Conservation (phyloP, 2,797 vertebrate species). For the Rhinichthys osculus region DNA sequence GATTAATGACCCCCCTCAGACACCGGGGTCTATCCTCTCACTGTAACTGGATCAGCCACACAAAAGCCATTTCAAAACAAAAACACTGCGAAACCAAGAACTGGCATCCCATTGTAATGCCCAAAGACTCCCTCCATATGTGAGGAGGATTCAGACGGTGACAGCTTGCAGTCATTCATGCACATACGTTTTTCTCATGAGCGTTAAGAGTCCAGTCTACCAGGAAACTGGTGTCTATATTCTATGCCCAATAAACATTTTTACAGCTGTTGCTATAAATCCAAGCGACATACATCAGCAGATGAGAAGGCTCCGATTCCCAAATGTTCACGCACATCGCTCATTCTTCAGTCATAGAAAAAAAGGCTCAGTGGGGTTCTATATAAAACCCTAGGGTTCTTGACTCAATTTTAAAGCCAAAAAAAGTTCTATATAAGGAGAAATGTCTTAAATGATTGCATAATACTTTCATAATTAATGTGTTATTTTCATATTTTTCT, state of each 20-base stretch:
- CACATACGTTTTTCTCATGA: slow-evolving; percentile 50
- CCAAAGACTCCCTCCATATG: slow-evolving; percentile 6
- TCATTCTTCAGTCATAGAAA: slow-evolving; percentile 42
- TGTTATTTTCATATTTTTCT: too few relatives aligned
- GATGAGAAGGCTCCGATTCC: slow-evolving; percentile 38
- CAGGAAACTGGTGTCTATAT: slow-evolving; percentile 56
- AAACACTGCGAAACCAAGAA: slow-evolving; percentile 29
- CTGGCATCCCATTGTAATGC: slow-evolving; percentile 33
- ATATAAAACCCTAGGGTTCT: background rate
- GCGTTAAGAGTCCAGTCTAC: slow-evolving; percentile 33
- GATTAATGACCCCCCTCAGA: slow-evolving; percentile 12
- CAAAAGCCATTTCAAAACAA: slow-evolving; percentile 36
- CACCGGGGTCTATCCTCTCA: slow-evolving; percentile 7
- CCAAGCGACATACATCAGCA: slow-evolving; percentile 47
- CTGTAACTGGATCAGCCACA: slow-evolving; percentile 45
- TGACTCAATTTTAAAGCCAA: background rate
- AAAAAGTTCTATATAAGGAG: background rate
- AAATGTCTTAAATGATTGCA: background rate
- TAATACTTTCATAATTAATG: background rate
- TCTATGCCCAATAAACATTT: slow-evolving; percentile 61
- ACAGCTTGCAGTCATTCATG: slow-evolving; percentile 19
- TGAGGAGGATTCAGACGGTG: slow-evolving; percentile 9
- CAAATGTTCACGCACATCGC: slow-evolving; percentile 35
- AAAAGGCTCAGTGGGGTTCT: background rate
- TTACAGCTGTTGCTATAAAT: slow-evolving; percentile 66